Base-by-base conservation (phyloP, 2,888 invertebrate genomes). In the Cheilosia variabilis region DNA sequence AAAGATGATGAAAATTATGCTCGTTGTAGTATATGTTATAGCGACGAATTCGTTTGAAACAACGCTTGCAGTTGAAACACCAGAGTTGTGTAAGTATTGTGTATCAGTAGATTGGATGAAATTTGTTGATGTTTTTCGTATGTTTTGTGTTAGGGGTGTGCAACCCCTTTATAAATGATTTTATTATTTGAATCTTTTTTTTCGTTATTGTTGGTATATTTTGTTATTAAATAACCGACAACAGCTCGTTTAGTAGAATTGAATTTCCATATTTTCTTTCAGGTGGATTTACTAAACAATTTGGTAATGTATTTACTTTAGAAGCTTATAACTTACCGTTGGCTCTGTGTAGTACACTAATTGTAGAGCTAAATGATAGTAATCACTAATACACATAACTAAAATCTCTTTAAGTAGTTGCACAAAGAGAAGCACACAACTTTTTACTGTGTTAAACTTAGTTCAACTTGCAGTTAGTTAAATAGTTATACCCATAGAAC, bases 261-360 rank as follows among this genome's bases (percentile, higher is more conserved):
- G 50, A 72, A 77, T 52, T 63, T 68, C 34, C 1, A 47, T 75
- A 65, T 71, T 69, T 52, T 63, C 34, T 86, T 86, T 72, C 86
- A 86, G 81, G 86, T 86, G 86, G 81, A 86, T 86, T 81, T 68
- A 71, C 77, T 22, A 86, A 86, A 68, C 50, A 86, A 47, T 77
- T 62, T 81, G 86, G 86, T 86, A 86, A 76, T 9, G 78, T 83
- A 83, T 62, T 27, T 27, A 50, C 19, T 50, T 10, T 37, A 37
- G 9, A 13, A 13, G 4, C 13, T 37, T 13, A 13, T 3, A 37
- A 37, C 37, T 13, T 37, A 37, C 13, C 37, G 13, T 13, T 37
- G 37, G 4, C 37, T 3, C 13, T 13, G 37, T 37, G 13, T 37
- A 1, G 37, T 13, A 4, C 13, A 37, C 13, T 37, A 37, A 37